Conservation (phyloP, 2,797 vertebrate genomes). For the Eutrigla gurnardus region DNA sequence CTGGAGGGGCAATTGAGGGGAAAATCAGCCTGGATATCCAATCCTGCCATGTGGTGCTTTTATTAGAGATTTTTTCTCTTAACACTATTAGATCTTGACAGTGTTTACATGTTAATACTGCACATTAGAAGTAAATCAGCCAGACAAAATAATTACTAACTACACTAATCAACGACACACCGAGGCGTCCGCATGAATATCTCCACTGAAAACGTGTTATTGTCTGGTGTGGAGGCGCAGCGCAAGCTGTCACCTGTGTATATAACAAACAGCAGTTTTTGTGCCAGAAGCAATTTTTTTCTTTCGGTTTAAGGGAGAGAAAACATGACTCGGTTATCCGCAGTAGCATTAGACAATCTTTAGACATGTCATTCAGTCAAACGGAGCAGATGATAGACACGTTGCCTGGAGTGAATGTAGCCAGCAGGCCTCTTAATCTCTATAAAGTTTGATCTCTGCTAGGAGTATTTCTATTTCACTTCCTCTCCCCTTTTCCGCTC, state of each 20-base stretch:
- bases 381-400: slow-evolving; percentile 68
- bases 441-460: slow-evolving; percentile 61
- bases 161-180: slow-evolving; percentile 13
- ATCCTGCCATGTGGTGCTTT: neutral
- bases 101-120: slow-evolving; percentile 2
- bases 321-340: slow-evolving; percentile 59
- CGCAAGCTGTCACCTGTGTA: slow-evolving; percentile 43
- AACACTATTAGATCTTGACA: neutral
- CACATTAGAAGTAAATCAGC: slow-evolving; percentile 27
- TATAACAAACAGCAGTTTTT: slow-evolving; percentile 49
- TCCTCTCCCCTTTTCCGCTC: slow-evolving; percentile 27
- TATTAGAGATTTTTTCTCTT: neutral
- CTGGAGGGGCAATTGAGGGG: neutral
- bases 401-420: slow-evolving; percentile 53
- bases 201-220: slow-evolving; percentile 20
- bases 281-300: slow-evolving; percentile 37
- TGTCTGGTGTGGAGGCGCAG: slow-evolving; percentile 31
- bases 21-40: slow-evolving; percentile 4
- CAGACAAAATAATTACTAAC: neutral
- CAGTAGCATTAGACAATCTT: slow-evolving; percentile 63
- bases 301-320: slow-evolving; percentile 40
- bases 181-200: slow-evolving; percentile 1
- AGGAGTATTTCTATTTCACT: slow-evolving; percentile 53
- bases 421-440: slow-evolving; percentile 62
- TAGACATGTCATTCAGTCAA: slow-evolving; percentile 64